Conservation (phyloP, 1,140 invertebrate species). For the Euschistus heros region DNA sequence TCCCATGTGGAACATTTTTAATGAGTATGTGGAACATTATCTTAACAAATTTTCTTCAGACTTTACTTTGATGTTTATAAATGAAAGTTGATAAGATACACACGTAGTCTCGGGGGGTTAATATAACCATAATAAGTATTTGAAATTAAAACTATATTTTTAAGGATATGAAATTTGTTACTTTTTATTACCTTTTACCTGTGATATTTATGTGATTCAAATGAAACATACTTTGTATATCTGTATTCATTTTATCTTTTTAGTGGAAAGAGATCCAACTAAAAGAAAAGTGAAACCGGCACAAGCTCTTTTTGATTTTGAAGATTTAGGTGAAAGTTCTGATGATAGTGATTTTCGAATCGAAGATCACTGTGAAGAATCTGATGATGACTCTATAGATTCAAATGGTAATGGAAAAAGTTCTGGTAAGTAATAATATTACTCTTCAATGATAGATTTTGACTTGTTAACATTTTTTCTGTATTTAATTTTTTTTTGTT, state of each 20-base stretch:
- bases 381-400: constrained; percentile 53
- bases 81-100: too few relatives aligned
- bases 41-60: too few relatives aligned
- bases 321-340: constrained; percentile 70
- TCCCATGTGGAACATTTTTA: too few relatives aligned
- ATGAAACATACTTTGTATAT: not conserved
- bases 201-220: too few relatives aligned
- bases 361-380: constrained; percentile 70
- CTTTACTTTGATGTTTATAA: too few relatives aligned
- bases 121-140: too few relatives aligned
- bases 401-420: constrained; percentile 34
- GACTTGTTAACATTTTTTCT: not conserved
- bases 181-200: too few relatives aligned
- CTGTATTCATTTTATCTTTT: constrained; percentile 24
- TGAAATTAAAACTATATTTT: too few relatives aligned
- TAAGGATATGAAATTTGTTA: too few relatives aligned
- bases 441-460: not conserved
- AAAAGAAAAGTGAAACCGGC: constrained; percentile 74
- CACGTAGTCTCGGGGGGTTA: too few relatives aligned
- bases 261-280: constrained; percentile 71
- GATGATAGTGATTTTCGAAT: constrained; percentile 92
- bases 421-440: constrained; percentile 10
- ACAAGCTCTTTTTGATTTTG: constrained; percentile 67
- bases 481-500: not conserved
- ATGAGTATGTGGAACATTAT: too few relatives aligned